A percentile compares a stretch with the other conserved stretches of the same genome.
Evolutionary conservation across 2,888 invertebrate species (phyloP).

Genomic region (Heliothis peltigera): DNA sequence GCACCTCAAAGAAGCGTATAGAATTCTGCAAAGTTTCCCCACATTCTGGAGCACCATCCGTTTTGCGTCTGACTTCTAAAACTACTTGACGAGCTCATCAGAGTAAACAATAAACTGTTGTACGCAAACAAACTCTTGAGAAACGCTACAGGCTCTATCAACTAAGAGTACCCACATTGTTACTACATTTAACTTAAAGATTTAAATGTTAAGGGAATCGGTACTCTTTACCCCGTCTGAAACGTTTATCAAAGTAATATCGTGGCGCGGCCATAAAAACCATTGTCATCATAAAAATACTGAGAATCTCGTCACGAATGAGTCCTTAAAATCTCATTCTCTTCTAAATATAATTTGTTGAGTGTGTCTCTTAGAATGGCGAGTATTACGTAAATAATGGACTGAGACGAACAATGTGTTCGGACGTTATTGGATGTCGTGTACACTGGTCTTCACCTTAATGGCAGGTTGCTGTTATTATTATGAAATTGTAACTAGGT

Average conservation of each 20-base stretch:
- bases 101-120: constrained; percentile 54
- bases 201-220: constrained; percentile 37
- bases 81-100: constrained; percentile 63
- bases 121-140: constrained; percentile 45
- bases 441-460: constrained; percentile 34
- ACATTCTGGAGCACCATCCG: constrained; percentile 56
- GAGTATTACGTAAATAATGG: constrained; percentile 68
- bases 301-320: constrained; percentile 66
- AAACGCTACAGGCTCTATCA: constrained; percentile 27
- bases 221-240: constrained; percentile 40
- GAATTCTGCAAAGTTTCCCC: constrained; percentile 39
- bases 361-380: constrained; percentile 67
- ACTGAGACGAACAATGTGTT: constrained; percentile 50
- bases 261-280: constrained; percentile 51
- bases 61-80: constrained; percentile 64
- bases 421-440: constrained; percentile 37
- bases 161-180: constrained; percentile 22
- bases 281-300: constrained; percentile 53
- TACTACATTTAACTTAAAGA: constrained; percentile 27
- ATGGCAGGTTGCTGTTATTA: constrained; percentile 20
- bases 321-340: constrained; percentile 76
- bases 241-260: constrained; percentile 53
- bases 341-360: constrained; percentile 68
- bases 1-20: constrained; percentile 22
- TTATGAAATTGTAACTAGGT: constrained; percentile 38